Evolutionary conservation across 2,888 invertebrate species (phyloP), one percentile per base, ranked within the genome.

Genomic region (Leptinotarsa rubiginosa): DNA sequence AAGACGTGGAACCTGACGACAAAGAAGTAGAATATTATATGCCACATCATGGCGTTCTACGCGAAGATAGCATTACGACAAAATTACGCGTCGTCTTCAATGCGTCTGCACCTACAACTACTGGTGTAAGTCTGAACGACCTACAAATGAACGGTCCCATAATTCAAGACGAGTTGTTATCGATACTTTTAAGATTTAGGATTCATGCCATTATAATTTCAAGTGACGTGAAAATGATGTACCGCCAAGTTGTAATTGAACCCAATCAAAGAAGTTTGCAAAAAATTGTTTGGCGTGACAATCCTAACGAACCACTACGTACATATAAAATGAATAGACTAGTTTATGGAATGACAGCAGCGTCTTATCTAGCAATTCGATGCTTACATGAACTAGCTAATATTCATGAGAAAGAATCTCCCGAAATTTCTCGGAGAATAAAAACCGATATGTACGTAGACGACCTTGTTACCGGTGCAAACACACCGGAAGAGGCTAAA

Each of bases 211-310:
- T 81, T 31, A 81, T 83, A 0, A 76, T 87, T n/a, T 81, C 81
- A 15, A 83, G 83, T 0, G 86, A 87, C 72, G 81, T 87, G 5
- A 81, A 80, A 20, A 86, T 87, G 75, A 86, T 86, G 84, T 86
- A 83, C 70, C 78, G 84, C 0, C 85, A 85, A 72, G 81, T 85
- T 25, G 16, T 49, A 1, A 69, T 86, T 3, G 47, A 49, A 10
- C 54, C 62, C 1, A 74, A 80, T 5, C 73, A 78, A 1, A 74
- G 77, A 4, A 81, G 85, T 69, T 70, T 81, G 20, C 67, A 83
- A 20, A 76, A 83, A 10, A 85, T 87, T 4, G 50, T 87, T 4
- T 87, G 86, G 86, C 72, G 83, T 7, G 70, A 75, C 2, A 25
- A 77, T 41, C 75, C 79, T 0, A 65, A 71, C 13, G 59, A 79